phyloP scores from a whole-genome alignment of 1,140 invertebrate genomes.

The Sinella curviseta region DNA sequence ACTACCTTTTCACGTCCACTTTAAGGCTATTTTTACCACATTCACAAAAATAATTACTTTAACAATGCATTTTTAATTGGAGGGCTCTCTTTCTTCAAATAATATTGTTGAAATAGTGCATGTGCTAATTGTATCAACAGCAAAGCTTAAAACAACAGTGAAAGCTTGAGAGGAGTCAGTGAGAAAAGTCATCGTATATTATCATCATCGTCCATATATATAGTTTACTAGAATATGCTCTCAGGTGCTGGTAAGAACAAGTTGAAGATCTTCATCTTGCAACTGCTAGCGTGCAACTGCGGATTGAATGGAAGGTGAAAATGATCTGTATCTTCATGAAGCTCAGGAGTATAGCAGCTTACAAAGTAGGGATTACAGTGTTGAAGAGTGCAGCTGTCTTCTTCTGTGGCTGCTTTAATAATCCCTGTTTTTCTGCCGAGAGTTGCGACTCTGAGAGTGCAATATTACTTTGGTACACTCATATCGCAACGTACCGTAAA shows the following conservation, averaged over 20 bases:
- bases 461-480: background rate
- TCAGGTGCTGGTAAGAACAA: no score
- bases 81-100: background rate
- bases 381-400: no score
- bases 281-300: background rate
- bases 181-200: background rate
- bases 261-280: background rate
- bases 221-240: no score
- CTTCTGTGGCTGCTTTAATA: no score
- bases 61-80: no score
- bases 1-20: background rate
- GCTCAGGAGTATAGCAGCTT: no score
- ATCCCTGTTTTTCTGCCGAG: background rate
- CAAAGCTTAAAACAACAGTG: background rate
- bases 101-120: background rate
- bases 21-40: background rate
- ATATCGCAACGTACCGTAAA: background rate
- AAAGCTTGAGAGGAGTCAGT: background rate
- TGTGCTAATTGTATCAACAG: background rate
- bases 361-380: no score
- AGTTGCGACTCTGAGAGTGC: background rate
- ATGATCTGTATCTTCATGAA: background rate
- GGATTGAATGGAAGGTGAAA: background rate
- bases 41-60: no score
- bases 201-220: background rate